Conservation (phyloP, 2,113 vertebrate species). For the Thermophis baileyi region DNA sequence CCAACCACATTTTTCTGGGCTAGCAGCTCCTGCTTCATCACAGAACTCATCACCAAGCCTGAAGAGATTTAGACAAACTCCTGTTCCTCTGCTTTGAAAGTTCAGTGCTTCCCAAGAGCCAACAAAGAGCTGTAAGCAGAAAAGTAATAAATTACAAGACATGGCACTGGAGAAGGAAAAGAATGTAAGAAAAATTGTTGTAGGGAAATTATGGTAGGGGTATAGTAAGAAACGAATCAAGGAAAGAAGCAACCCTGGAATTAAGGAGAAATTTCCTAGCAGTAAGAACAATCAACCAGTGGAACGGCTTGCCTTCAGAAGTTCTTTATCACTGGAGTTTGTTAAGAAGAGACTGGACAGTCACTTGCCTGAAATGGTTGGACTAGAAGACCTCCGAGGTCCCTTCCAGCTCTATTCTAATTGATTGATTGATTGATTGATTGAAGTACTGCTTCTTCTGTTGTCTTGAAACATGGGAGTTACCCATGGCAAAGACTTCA, state of each 20-base stretch:
- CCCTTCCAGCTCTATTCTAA: not conserved
- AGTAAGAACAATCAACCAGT: not conserved
- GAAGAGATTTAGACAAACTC: constrained; percentile 1
- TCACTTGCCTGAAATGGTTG: not conserved
- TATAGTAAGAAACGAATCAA: not conserved
- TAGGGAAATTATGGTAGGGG: not conserved
- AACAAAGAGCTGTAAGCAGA: constrained; percentile 17
- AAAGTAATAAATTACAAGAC: not conserved
- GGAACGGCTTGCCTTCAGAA: not conserved
- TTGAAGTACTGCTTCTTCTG: not conserved
- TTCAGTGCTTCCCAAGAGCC: constrained; percentile 43
- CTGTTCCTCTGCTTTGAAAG: constrained; percentile 55
- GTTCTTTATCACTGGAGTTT: not conserved
- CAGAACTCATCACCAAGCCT: constrained; percentile 70
- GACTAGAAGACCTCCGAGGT: not conserved
- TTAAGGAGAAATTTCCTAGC: not conserved
- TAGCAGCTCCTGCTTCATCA: constrained; percentile 49
- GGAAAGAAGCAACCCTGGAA: not conserved
- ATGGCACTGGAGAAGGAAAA: not conserved
- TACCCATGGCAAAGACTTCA: not conserved
- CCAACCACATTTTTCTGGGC: constrained; percentile 34
- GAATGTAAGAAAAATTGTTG: not conserved
- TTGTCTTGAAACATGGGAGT: not conserved
- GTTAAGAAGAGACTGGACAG: not conserved
- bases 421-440: too few species aligned